Evolutionary conservation across 1,140 invertebrate genomes (phyloP), one percentile per base, ranked within the genome.

Genomic region (Centruroides sculpturatus): DNA sequence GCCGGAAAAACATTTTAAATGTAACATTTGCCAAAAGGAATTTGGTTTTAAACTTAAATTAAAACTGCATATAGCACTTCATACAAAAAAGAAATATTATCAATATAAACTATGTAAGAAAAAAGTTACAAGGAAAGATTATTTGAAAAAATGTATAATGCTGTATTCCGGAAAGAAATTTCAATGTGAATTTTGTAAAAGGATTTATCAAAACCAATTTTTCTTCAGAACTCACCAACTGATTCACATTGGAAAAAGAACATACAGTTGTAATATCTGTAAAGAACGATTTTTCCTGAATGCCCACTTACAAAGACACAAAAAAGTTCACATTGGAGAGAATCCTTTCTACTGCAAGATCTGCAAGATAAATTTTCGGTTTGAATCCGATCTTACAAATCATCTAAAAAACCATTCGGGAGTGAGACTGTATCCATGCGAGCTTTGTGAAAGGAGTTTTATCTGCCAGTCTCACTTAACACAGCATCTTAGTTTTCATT

Each of bases 271-370:
- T 41, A 41, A 41, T 41, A 41, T 8, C 8, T 41, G 41, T 41
- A 41, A 41, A 41, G 41, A 41, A 71, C 82, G 84, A 11, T 84
- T 93, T 64, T 88, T 90, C 71, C 74, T 92, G 55, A 83, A 85
- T 36, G 85, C 88, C 63, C 89, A 93, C 70, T 82, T 92, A 80
- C 78, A 87, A 54, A 87, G 85, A 5, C 89, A 94, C 74, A 73
- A 72, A 59, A 59, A 64, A 35, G 66, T 65, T 8, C 73, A 75
- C 64, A 66, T 67, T 1, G 70, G 68, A 7, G 73, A 73, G 56
- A 64, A 66, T 52, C 71, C 71, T 3, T 72, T 68, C 58, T 60
- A 59, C 4, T 74, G 73, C 59, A 56, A 66, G 34, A 34, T 68
- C 2, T 74, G 73, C 61, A 67, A 66, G 1, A 64, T 59, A 35